Evolutionary conservation across 2,888 invertebrate genomes (phyloP), one percentile per base, ranked within the genome.

Genomic region (Brassicogethes aeneus): DNA sequence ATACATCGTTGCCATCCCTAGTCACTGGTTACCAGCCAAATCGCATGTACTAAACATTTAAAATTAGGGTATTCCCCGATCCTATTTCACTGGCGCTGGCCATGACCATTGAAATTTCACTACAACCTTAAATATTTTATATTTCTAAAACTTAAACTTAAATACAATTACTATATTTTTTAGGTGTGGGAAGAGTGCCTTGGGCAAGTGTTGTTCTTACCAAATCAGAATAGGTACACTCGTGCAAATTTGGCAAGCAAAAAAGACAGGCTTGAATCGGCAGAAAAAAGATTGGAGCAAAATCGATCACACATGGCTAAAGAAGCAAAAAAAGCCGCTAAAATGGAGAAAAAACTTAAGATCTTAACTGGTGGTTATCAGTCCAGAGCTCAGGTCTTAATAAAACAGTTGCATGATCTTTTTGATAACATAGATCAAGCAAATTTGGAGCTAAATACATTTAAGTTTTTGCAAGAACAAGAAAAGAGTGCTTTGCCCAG

Each of bases 131-230:
- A n/a, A n/a, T n/a, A n/a, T n/a, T n/a, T n/a, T n/a, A n/a, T n/a
- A n/a, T n/a, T n/a, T n/a, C n/a, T n/a, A n/a, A n/a, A n/a, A n/a
- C n/a, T n/a, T n/a, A n/a, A n/a, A n/a, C n/a, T n/a, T n/a, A n/a
- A n/a, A n/a, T n/a, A n/a, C n/a, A n/a, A n/a, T n/a, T n/a, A n/a
- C n/a, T n/a, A n/a, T n/a, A n/a, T n/a, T n/a, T n/a, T n/a, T n/a
- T n/a, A n/a, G n/a, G n/a, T n/a, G 32, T 97, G 96, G 96, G 91
- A 94, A 62, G 95, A 97, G 70, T 96, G 96, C 67, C 74, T 94
- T 37, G 82, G 87, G 1, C 92, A 94, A 75, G 89, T 88, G 3
- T 73, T 97, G 16, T 97, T 88, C 65, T 70, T 97, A 44, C 95
- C 96, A 0, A 84, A 86, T 35, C 65, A 67, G 42, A 68, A 66